Evolutionary conservation across 2,888 invertebrate genomes (phyloP), one percentile per base, ranked within the genome.

Genomic region (Apodemia duryi): DNA sequence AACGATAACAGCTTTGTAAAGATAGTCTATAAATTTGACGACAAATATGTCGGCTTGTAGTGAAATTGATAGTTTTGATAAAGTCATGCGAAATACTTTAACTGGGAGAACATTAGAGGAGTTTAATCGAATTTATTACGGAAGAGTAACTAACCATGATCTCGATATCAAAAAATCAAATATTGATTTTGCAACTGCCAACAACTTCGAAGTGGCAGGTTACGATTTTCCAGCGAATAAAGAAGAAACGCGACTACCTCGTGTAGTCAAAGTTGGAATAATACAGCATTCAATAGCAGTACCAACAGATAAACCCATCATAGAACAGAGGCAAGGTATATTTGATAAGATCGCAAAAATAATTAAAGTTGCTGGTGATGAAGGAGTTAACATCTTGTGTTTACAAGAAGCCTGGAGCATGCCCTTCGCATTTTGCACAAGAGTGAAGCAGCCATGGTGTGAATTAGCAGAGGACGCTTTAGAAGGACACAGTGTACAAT

Each of bases 341-440:
- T 95, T 95, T 83, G 87, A 94, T 65, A 94, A 97, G 82, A 94
- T 98, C 13, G 86, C 88, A 57, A 91, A 92, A 63, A 95, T 98
- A n/a, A 94, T 98, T 38, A 93, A 94, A 65, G 92, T 95, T 10
- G 99, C 99, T 2, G 96, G 95, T 0, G 80, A 83, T 41, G 95
- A 95, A 75, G 94, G 94, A 2, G 98, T 97, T 49, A 99, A 99
- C 82, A 91, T 99, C 35, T 80, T 99, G 63, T 98, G 99, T 79
- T 94, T 99, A 68, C 99, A 99, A 88, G 99, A 99, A 91, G 97
- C 98, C 2, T 99, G 99, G 99, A 95, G 95, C 61, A 99, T 99
- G 99, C 99, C 99, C 0, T 99, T 99, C 91, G 98, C 97, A 0
- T 99, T 99, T 89, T 99, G 99, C 82, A 99, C 99, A 0, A 93